Evolutionary conservation across 30 jellyfish, hydroid and myxozoan species (phyloP).

Genomic region (Aurelia sp.): DNA sequence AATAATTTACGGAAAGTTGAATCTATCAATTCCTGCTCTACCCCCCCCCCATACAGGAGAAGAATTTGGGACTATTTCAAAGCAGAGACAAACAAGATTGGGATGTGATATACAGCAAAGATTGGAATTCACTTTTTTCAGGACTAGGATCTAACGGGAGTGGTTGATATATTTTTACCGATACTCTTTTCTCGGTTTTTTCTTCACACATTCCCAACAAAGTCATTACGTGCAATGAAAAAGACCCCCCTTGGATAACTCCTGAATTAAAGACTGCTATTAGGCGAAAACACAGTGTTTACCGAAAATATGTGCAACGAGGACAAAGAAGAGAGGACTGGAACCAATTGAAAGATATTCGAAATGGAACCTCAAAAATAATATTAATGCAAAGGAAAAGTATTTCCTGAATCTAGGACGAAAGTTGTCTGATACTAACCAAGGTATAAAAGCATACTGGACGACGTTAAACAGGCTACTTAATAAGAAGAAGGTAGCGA

Average conservation of each 20-base stretch:
- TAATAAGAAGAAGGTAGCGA: too few species aligned
- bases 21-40: constrained; percentile 20
- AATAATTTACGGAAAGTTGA: too few species aligned
- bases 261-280: constrained; percentile 58
- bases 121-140: background rate
- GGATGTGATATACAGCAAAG: too few species aligned
- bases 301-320: constrained; percentile 37
- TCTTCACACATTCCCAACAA: constrained; percentile 19
- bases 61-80: too few species aligned
- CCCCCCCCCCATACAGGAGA: constrained; percentile 2
- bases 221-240: constrained; percentile 16
- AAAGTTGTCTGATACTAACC: constrained; percentile 20
- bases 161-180: constrained; percentile 35
- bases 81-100: too few species aligned
- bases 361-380: constrained; percentile 34
- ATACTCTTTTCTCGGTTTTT: constrained; percentile 1
- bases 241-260: constrained; percentile 56
- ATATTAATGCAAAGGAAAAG: constrained; percentile 18
- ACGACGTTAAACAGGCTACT: too few species aligned
- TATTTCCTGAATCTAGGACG: constrained; percentile 36
- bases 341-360: constrained; percentile 24
- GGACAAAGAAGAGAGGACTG: constrained; percentile 52
- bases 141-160: background rate
- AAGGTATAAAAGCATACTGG: too few species aligned
- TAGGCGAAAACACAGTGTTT: constrained; percentile 39